Conservation (phyloP, 2,888 invertebrate species). For the Limnephilus lunatus region DNA sequence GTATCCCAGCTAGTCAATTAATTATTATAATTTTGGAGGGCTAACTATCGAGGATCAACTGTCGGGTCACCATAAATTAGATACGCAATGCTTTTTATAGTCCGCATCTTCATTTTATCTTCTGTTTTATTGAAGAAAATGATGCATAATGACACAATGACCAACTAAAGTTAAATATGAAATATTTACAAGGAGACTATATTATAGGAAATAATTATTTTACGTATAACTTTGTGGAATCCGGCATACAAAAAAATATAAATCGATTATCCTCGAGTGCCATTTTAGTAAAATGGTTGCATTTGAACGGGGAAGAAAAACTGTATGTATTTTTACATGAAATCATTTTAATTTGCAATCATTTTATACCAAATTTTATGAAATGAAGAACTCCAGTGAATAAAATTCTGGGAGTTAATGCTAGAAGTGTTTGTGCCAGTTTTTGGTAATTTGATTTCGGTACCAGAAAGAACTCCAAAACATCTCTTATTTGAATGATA, state of each 20-base stretch:
- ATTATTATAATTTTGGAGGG: no score
- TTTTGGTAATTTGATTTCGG: no score
- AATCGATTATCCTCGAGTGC: not conserved
- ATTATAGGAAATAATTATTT: not conserved
- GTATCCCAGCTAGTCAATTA: no score
- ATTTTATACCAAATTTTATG: not conserved
- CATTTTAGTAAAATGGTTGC: not conserved
- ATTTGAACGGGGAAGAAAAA: not conserved
- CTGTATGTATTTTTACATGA: not conserved
- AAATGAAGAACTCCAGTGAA: not conserved
- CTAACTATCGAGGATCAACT: no score
- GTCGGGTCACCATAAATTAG: no score
- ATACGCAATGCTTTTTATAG: no score
- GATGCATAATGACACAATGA: not conserved
- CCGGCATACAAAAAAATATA: not conserved
- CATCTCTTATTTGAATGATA: no score
- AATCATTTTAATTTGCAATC: not conserved
- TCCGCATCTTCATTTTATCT: no score
- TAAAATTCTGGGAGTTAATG: no score
- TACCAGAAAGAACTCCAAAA: no score
- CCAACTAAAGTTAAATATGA: not conserved
- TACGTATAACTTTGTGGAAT: not conserved
- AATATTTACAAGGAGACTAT: not conserved
- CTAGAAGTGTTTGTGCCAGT: no score
- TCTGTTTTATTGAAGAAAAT: no score